These are phyloP conservation scores for Ceratotherium simum DNA, from an alignment of 2,113 vertebrate genomes.

Conservation along the genomic window DNA sequence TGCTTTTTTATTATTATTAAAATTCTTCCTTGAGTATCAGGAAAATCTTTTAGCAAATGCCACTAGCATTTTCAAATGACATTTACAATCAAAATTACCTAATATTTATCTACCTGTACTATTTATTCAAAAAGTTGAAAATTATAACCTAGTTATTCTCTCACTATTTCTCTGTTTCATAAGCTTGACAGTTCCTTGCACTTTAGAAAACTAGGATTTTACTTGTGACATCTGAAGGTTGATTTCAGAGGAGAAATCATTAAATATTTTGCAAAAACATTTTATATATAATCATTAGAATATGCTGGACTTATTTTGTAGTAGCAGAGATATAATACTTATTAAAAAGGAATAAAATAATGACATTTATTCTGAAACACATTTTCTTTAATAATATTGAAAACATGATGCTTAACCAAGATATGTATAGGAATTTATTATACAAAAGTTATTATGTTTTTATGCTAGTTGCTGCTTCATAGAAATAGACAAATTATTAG, in stretches of 20 bases:
- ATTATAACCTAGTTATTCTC: not conserved
- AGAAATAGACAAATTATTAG: not conserved
- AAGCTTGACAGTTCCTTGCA: not conserved
- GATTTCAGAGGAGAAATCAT: not conserved
- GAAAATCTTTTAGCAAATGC: conserved; percentile 38
- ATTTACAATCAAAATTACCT: conserved; percentile 24
- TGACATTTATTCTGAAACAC: not conserved
- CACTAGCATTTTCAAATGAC: not conserved
- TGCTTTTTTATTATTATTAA: conserved; percentile 15
- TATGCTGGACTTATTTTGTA: not conserved
- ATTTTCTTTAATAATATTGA: not conserved
- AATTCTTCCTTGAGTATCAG: not conserved
- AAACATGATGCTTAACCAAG: not conserved
- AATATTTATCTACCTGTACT: not conserved
- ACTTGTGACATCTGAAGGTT: not conserved
- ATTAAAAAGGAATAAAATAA: not conserved
- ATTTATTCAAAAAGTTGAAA: conserved; percentile 25
- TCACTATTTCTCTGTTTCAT: not conserved
- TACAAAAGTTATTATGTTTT: not conserved
- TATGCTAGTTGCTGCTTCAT: not conserved
- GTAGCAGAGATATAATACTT: not conserved
- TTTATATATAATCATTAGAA: not conserved
- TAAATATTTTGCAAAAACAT: not conserved
- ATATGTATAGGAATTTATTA: not conserved
- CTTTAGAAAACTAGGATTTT: conserved; percentile 19